phyloP scores from a whole-genome alignment of 2,113 vertebrate species.

The Phalacrocorax brasilianus region DNA sequence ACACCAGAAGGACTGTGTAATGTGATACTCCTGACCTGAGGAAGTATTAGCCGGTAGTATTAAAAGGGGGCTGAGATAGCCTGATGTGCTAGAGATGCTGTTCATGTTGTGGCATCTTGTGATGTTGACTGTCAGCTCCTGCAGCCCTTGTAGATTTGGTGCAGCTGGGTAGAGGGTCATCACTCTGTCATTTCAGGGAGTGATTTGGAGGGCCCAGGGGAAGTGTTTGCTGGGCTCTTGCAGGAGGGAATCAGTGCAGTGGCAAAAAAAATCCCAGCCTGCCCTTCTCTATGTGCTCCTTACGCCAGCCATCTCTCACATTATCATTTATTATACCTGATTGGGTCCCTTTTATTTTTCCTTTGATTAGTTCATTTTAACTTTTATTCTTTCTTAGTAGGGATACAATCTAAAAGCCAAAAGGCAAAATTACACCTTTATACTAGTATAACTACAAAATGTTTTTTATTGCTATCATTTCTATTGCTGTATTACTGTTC shows the following conservation, averaged over 20 bases:
- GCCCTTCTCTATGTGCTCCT: not conserved
- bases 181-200: not conserved
- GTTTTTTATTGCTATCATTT: not conserved
- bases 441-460: not conserved
- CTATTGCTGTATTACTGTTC: not conserved
- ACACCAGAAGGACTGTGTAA: not conserved
- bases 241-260: not conserved
- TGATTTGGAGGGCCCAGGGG: not conserved
- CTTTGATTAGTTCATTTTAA: not conserved
- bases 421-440: not conserved
- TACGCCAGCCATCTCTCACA: rapidly evolving
- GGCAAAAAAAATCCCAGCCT: not conserved
- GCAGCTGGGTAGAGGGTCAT: not conserved
- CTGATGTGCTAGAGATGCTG: not conserved
- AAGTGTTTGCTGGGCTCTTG: not conserved
- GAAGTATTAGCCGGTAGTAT: not conserved
- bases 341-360: not conserved
- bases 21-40: not conserved
- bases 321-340: not conserved
- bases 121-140: not conserved
- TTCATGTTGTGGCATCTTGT: not conserved
- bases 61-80: not conserved
- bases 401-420: not conserved
- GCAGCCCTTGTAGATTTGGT: not conserved
- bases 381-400: not conserved